Conservation (phyloP, 2,888 invertebrate species). For the Orthosia cruda region DNA sequence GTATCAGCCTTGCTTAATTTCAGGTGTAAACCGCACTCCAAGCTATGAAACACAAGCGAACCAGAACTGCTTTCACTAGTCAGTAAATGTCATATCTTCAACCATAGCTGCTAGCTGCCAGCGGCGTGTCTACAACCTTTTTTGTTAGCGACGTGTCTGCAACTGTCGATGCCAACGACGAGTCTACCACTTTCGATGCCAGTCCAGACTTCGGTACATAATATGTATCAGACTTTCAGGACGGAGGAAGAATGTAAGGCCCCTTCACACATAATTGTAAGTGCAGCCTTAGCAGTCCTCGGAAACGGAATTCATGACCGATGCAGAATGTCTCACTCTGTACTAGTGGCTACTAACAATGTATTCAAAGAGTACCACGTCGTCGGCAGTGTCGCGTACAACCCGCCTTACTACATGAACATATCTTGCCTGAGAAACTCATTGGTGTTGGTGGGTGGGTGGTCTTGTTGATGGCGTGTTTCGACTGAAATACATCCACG, state of each 20-base stretch:
- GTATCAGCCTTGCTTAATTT: constrained; percentile 63
- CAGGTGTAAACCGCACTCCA: constrained; percentile 53
- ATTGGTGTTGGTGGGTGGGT: constrained; percentile 26
- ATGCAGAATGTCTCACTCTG: constrained; percentile 11
- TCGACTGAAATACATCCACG: too few relatives aligned
- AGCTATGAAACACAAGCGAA: too few relatives aligned
- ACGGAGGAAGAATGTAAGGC: too few relatives aligned
- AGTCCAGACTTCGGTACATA: too few relatives aligned
- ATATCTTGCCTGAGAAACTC: constrained; percentile 39
- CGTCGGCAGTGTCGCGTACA: constrained; percentile 50
- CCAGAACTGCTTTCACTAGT: too few relatives aligned
- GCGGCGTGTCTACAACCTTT: constrained; percentile 43
- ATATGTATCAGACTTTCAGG: too few relatives aligned
- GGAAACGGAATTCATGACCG: too few relatives aligned
- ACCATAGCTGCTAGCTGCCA: constrained; percentile 43
- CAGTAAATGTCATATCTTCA: too few relatives aligned
- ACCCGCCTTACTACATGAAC: constrained; percentile 60
- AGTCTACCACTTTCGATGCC: constrained; percentile 44
- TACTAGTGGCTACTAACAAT: constrained; percentile 46
- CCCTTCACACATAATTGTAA: too few relatives aligned
- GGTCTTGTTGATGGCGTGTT: too few relatives aligned
- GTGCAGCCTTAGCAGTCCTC: too few relatives aligned
- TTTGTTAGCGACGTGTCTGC: constrained; percentile 43
- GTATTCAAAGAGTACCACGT: constrained; percentile 45
- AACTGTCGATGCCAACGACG: constrained; percentile 48